A percentile compares a stretch with the other conserved stretches of the same genome.
These are phyloP conservation scores for Drosophila ambigua DNA, from an alignment of 1,140 invertebrate species.

Conservation along the genomic window DNA sequence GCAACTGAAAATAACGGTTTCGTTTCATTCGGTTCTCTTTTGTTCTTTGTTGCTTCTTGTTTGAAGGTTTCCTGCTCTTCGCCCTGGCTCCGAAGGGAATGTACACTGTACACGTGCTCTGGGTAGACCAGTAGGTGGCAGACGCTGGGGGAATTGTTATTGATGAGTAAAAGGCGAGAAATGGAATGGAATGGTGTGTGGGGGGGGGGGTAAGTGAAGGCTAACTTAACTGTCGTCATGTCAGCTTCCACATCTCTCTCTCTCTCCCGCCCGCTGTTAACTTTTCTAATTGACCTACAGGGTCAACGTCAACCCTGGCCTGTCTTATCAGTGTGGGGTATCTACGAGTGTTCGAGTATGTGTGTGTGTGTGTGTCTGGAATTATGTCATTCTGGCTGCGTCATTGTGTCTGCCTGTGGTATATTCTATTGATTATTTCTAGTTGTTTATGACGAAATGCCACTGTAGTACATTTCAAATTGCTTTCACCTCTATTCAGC, in stretches of 20 bases:
- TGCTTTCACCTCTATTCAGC: conserved; percentile 33
- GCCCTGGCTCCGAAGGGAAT: conserved; percentile 56
- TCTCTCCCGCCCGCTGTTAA: conserved; percentile 36
- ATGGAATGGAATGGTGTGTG: background rate
- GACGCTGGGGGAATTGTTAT: conserved; percentile 33
- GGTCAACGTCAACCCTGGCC: conserved; percentile 36
- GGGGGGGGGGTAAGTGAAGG: conserved; percentile 34
- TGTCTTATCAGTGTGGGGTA: conserved; percentile 53
- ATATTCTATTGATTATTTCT: conserved; percentile 69
- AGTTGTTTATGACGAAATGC: conserved; percentile 72
- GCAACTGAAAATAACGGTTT: conserved; percentile 43
- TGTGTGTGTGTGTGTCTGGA: conserved; percentile 24
- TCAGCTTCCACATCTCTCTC: conserved; percentile 1
- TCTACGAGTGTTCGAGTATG: background rate
- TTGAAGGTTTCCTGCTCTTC: conserved; percentile 51
- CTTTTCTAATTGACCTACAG: conserved; percentile 67
- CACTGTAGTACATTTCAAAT: conserved; percentile 53
- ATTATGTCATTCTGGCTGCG: conserved; percentile 78
- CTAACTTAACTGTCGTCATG: conserved; percentile 52
- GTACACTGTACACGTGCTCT: conserved; percentile 51
- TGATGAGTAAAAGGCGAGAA: conserved; percentile 12
- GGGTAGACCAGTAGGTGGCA: conserved; percentile 18
- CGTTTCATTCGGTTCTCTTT: conserved; percentile 21
- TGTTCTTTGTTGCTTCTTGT: conserved; percentile 25
- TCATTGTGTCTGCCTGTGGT: conserved; percentile 69